These are phyloP conservation scores for Siniperca obscura DNA, from an alignment of 2,797 vertebrate species.

Conservation along the genomic window DNA sequence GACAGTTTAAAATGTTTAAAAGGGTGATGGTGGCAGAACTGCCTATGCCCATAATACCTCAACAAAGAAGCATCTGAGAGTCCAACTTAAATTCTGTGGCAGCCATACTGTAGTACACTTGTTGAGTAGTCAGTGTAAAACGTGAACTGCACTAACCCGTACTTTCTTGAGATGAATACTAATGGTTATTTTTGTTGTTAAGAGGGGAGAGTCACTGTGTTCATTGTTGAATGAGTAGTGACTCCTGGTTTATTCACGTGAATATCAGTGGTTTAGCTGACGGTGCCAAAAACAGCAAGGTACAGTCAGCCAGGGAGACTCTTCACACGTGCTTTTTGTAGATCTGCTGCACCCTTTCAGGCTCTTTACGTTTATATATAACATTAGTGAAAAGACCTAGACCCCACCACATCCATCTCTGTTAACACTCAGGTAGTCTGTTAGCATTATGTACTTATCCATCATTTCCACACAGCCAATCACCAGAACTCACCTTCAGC, in stretches of 20 bases:
- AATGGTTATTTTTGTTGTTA: not conserved
- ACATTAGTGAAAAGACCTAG: not conserved
- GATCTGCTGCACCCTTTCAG: not conserved
- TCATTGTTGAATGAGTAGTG: not conserved
- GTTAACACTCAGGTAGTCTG: not conserved
- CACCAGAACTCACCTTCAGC: not conserved
- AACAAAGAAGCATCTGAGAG: not conserved
- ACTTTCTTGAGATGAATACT: not conserved
- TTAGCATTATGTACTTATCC: not conserved
- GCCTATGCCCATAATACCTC: not conserved
- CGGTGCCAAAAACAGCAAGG: too few relatives aligned
- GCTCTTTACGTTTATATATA: not conserved
- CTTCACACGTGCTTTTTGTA: not conserved
- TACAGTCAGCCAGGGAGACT: not conserved
- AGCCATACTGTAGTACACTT: not conserved
- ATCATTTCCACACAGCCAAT: not conserved
- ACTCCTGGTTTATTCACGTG: not conserved
- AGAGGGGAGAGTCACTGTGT: not conserved
- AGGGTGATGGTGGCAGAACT: too few relatives aligned
- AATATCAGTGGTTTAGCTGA: not conserved
- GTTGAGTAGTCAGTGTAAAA: too few relatives aligned
- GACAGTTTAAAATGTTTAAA: not conserved
- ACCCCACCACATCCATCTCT: not conserved
- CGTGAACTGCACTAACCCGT: not conserved
- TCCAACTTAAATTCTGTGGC: not conserved